Evolutionary conservation across 2,113 vertebrate genomes (phyloP), one percentile per base, ranked within the genome.

Genomic region (Artemisiospiza belli): DNA sequence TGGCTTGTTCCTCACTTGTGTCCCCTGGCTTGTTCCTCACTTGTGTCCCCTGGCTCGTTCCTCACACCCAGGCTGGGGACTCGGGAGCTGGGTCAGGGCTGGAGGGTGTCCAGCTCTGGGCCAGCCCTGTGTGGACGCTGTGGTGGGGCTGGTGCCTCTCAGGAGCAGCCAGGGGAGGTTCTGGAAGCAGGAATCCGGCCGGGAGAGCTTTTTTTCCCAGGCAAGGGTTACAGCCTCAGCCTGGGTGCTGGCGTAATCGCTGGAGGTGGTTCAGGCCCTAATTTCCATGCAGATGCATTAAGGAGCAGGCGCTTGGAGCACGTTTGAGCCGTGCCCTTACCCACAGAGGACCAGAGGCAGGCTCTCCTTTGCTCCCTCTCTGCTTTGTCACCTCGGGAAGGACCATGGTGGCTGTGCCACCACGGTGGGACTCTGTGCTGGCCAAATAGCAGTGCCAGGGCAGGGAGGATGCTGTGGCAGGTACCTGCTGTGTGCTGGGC

Each of bases 251-350:
- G 39, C 41, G 81, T 67, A 87, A 87, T 80, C 39, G 55, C 91
- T 95, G 90, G 95, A 90, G 94, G 88, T 89, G 92, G 90, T 62
- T 97, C 94, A 92, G 90, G 88, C 92, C 86, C 74, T 92, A 31
- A 80, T 95, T 96, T 91, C 94, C 91, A 66, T 90, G 91, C 87
- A 83, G 87, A 76, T 92, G 78, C 85, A 33, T 87, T 74, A 83
- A 85, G 91, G 89, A 91, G 75, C 84, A 46, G 75, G 85, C 39
- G 16, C 59, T 75, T 2, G 64, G 10, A 27, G 92, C 18, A 0
- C 6, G 35, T 46, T 51, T 59, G 83, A 77, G 79, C 47, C 0
- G 12, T 67, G 90, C 73, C 79, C 59, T 52, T 25, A 4, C 31
- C 80, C 8, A 1, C 7, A 7, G 70, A 75, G 89, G 57, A 68